A percentile compares a stretch with the other conserved stretches of the same genome.
These are phyloP conservation scores for Eupithecia centaureata DNA, from an alignment of 2,888 invertebrate species.

Conservation along the genomic window DNA sequence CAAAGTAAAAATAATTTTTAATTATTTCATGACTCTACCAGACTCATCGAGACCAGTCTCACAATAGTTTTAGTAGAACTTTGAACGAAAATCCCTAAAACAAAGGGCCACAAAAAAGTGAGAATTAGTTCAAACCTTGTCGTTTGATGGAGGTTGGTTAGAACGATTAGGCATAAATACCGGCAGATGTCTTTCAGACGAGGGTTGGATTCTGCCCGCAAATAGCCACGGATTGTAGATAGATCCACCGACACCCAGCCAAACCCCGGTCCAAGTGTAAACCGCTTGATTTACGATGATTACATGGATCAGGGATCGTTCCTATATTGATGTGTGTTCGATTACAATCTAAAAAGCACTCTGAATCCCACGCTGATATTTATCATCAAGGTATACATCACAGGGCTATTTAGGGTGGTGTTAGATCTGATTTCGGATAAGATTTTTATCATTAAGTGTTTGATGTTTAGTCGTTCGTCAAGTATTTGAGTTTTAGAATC, in stretches of 20 bases:
- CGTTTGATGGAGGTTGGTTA: slow-evolving; percentile 4
- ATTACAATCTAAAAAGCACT: background rate
- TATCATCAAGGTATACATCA: background rate
- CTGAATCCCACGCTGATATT: background rate
- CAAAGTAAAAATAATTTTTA: background rate
- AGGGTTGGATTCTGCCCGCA: slow-evolving; percentile 1
- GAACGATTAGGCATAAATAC: background rate
- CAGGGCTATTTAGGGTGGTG: background rate
- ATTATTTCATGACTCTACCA: background rate
- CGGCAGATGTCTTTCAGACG: slow-evolving; percentile 7
- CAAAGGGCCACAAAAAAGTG: background rate
- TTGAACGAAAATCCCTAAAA: background rate
- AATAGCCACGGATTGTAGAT: background rate
- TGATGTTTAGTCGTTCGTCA: background rate
- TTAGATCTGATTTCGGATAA: background rate
- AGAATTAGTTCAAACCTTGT: background rate
- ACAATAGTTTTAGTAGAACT: background rate
- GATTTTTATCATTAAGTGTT: background rate
- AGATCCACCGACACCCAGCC: background rate
- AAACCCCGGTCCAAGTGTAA: background rate
- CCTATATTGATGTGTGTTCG: background rate
- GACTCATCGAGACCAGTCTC: too few species aligned
- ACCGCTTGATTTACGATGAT: slow-evolving; percentile 1
- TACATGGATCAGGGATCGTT: background rate
- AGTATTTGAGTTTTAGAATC: background rate